Base-by-base conservation (phyloP, 2,797 vertebrate species). In the Prunella strophiata region DNA sequence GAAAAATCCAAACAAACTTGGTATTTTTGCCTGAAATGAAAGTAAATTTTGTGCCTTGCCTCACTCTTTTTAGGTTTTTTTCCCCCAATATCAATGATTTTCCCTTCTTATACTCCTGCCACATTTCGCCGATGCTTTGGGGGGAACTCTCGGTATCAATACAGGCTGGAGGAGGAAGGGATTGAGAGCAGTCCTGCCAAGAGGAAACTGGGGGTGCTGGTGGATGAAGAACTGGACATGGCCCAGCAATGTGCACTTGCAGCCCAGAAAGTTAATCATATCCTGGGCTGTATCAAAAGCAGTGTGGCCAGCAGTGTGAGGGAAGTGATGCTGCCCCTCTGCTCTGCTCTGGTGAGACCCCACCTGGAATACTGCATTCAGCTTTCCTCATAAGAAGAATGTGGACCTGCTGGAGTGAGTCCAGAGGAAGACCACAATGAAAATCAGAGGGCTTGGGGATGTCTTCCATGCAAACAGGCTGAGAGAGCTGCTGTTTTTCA, bases 361-460 rank as follows among this genome's bases (percentile, higher is more conserved):
- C n/a, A 36, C 16, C 27, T 38, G 52, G 4, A 61, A 51, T 8
- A 2, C 5, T 59, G 29, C 3, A 1, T 42, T 25, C n/a, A 52
- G 22, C 22, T 74, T 47, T 78, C 55, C 48, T 62, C 8, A 4
- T 5, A 32, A 6, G 59, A 62, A 66, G 6, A 30, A 67, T 9
- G 7, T 1, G 11, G 18, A 45, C 5, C 40, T 45, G 62, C 5
- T 61, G 40, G 29, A 65, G 10, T 0, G 0, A 34, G 15, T 65
- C 38, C 47, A 82, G 32, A 74, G 32, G 10, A 84, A 19, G 20
- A 9, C 5, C 67, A 55, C 17, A 15, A 4, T 72, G 9, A 54
- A 65, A 32, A 22, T 65, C 14, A 36, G 26, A 50, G 34, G 14
- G 29, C 5, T 81, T 36, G 13, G 23, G 3, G 5, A 51, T 20